Evolutionary conservation across 2,888 invertebrate species (phyloP).

Genomic region (Lampropteryx suffumata): DNA sequence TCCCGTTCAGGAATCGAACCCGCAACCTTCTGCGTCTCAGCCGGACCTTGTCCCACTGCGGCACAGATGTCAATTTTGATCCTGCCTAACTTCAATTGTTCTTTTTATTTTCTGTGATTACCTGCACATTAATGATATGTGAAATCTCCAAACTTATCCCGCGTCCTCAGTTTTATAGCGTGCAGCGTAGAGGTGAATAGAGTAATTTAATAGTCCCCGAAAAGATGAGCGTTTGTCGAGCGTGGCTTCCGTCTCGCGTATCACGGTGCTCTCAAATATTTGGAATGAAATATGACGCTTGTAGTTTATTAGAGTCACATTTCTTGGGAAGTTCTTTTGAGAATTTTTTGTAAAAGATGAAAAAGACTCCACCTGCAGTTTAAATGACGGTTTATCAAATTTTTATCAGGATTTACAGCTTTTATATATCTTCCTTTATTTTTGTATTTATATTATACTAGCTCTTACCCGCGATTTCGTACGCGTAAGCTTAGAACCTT

Average conservation of each 20-base stretch:
- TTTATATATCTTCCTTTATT: background rate
- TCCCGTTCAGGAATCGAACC: too few relatives aligned
- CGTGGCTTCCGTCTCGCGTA: constrained; percentile 37
- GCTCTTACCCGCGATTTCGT: too few relatives aligned
- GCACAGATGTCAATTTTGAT: too few relatives aligned
- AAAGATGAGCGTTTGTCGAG: constrained; percentile 56
- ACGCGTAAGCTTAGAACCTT: too few relatives aligned
- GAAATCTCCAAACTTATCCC: constrained; percentile 27
- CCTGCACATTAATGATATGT: background rate
- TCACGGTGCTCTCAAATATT: constrained; percentile 23
- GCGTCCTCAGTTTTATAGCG: constrained; percentile 36
- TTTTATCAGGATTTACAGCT: background rate
- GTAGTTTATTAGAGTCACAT: constrained; percentile 9
- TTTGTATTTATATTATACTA: too few relatives aligned
- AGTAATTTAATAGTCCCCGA: constrained; percentile 61
- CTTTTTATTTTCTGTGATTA: too few relatives aligned
- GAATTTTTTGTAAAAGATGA: background rate
- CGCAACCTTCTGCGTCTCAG: too few relatives aligned
- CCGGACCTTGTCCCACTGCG: too few relatives aligned
- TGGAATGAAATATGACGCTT: constrained; percentile 19
- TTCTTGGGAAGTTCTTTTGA: background rate
- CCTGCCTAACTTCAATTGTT: too few relatives aligned
- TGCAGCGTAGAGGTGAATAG: constrained; percentile 49
- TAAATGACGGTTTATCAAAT: background rate
- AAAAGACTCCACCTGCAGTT: constrained; percentile 1